Evolutionary conservation across 2,113 vertebrate species (phyloP).

Genomic region (Labrus mixtus): DNA sequence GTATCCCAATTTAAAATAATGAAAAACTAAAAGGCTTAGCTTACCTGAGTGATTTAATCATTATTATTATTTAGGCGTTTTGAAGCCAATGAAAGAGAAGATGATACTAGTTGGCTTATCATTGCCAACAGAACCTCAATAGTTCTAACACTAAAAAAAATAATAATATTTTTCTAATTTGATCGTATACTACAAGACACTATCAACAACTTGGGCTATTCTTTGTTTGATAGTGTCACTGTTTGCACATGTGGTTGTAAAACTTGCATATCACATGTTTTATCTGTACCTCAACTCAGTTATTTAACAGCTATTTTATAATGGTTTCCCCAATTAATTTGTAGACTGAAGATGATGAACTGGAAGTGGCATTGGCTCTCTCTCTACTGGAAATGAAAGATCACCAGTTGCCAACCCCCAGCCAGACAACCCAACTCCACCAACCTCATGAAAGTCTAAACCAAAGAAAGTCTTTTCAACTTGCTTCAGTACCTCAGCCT

Average conservation of each 20-base stretch:
- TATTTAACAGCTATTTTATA: background rate
- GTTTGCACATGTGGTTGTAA: background rate
- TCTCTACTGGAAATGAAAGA: constrained; percentile 67
- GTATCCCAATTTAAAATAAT: too few species aligned
- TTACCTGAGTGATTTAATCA: too few species aligned
- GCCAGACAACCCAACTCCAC: background rate
- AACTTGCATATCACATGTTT: too few species aligned
- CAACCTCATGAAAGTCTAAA: background rate
- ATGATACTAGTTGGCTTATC: too few species aligned
- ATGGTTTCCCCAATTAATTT: constrained; percentile 10
- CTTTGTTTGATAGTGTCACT: background rate
- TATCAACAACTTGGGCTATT: too few species aligned
- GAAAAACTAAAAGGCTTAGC: too few species aligned
- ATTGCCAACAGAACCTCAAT: too few species aligned
- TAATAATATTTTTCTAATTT: too few species aligned
- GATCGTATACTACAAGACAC: too few species aligned
- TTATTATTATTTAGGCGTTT: too few species aligned
- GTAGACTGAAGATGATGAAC: constrained; percentile 72
- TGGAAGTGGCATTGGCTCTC: constrained; percentile 72
- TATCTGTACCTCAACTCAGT: background rate
- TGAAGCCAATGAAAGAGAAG: too few species aligned
- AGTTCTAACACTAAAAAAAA: too few species aligned
- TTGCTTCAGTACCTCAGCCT: background rate
- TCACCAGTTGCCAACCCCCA: constrained; percentile 3
- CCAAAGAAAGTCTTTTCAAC: constrained; percentile 7